phyloP scores from a whole-genome alignment of 2,888 invertebrate genomes.

The Pristionchus japonicus region DNA sequence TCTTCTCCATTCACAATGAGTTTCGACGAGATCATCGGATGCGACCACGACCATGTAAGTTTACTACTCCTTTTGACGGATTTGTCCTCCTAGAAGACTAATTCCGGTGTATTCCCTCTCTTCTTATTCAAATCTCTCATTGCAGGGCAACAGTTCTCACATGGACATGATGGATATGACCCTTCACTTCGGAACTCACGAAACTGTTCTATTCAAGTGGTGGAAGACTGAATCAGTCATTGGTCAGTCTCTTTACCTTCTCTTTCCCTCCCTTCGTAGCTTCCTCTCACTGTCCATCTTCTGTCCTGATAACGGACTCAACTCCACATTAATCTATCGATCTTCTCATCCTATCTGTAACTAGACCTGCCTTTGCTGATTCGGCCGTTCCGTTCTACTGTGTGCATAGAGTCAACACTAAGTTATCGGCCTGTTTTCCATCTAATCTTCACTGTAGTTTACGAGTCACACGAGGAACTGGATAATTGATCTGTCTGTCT shows the following conservation, averaged over 20 bases:
- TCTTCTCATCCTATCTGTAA: no score
- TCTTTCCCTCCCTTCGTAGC: no score
- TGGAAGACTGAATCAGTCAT: slow-evolving; percentile 68
- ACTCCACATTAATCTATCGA: background rate
- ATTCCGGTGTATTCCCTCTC: background rate
- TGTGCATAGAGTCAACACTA: background rate
- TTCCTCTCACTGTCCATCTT: background rate
- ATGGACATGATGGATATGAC: slow-evolving; percentile 61
- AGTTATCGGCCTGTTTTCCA: slow-evolving; percentile 1
- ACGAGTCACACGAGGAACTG: background rate
- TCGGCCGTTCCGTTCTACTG: background rate
- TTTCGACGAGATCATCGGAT: background rate
- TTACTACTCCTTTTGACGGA: background rate
- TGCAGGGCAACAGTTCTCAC: slow-evolving; percentile 17
- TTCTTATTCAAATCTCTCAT: background rate
- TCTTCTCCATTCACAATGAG: background rate
- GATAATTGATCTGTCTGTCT: background rate
- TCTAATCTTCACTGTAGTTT: background rate
- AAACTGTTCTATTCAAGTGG: slow-evolving; percentile 68
- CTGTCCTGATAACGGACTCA: background rate
- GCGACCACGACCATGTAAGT: slow-evolving; percentile 8
- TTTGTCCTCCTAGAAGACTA: no score
- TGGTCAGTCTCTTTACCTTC: slow-evolving; percentile 50
- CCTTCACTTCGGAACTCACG: slow-evolving; percentile 70
- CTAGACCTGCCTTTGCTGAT: background rate